phyloP scores from a whole-genome alignment of 2,113 vertebrate species.

The Cercopithecus mona region DNA sequence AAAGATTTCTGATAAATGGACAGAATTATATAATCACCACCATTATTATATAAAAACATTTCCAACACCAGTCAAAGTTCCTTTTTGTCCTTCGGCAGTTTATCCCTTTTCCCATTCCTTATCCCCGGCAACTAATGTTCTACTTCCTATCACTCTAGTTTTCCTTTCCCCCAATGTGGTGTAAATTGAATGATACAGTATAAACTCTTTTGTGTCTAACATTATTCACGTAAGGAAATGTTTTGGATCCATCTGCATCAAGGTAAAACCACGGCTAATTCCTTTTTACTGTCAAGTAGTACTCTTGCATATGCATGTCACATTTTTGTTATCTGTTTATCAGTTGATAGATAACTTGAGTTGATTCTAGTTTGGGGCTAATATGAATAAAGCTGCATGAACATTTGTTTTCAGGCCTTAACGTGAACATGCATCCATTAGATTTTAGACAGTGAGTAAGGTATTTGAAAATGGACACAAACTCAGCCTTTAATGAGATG shows the following conservation, averaged over 20 bases:
- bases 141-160: not conserved
- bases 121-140: not conserved
- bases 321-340: not conserved
- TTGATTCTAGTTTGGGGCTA: not conserved
- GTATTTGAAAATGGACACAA: constrained; percentile 15
- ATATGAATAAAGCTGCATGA: not conserved
- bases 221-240: not conserved
- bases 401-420: not conserved
- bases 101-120: not conserved
- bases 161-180: not conserved
- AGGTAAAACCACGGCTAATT: not conserved
- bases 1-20: not conserved
- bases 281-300: not conserved
- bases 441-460: not conserved
- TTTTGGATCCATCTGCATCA: not conserved
- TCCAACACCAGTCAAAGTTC: not conserved
- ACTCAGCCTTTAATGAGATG: not conserved
- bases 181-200: not conserved
- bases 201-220: not conserved
- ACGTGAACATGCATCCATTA: not conserved
- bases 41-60: not conserved
- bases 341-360: not conserved
- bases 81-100: not conserved
- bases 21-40: not conserved
- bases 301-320: not conserved